A percentile compares a stretch with the other conserved stretches of the same genome.
Conservation (phyloP, 2,888 invertebrate species). For the Fragum whitleyi region DNA sequence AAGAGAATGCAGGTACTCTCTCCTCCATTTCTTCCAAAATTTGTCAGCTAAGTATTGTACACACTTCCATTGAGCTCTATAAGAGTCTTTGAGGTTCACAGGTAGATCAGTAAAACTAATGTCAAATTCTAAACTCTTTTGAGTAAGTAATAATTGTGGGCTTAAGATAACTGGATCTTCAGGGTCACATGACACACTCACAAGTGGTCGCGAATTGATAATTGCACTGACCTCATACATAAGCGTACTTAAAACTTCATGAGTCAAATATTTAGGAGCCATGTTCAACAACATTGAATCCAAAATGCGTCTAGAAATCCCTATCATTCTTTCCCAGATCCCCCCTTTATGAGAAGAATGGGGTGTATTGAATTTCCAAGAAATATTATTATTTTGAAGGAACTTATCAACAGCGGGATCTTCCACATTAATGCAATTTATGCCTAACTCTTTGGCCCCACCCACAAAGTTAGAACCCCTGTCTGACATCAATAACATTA, state of each 20-base stretch:
- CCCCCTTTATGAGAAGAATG: slow-evolving; percentile 57
- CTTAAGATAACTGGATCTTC: slow-evolving; percentile 46
- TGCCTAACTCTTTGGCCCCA: slow-evolving; percentile 27
- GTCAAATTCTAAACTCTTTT: slow-evolving; percentile 14
- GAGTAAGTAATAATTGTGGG: slow-evolving; percentile 48
- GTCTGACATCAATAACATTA: slow-evolving; percentile 43
- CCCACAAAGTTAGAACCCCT: slow-evolving; percentile 55
- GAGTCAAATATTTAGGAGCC: slow-evolving; percentile 33
- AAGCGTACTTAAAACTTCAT: slow-evolving; percentile 59
- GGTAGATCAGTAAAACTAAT: too few relatives aligned
- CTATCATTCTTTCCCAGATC: slow-evolving; percentile 48
- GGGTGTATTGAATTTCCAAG: slow-evolving; percentile 54
- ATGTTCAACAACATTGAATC: slow-evolving; percentile 43
- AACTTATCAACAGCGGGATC: slow-evolving; percentile 15
- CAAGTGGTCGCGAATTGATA: slow-evolving; percentile 58
- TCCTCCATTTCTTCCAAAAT: slow-evolving; percentile 52
- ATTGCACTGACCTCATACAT: slow-evolving; percentile 55
- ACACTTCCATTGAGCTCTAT: slow-evolving; percentile 49
- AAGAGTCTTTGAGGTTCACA: slow-evolving; percentile 29
- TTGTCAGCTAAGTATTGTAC: slow-evolving; percentile 44
- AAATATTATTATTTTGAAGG: background rate
- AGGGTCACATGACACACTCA: slow-evolving; percentile 47
- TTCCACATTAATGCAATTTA: slow-evolving; percentile 34
- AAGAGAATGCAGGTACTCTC: slow-evolving; percentile 45
- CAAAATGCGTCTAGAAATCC: slow-evolving; percentile 34